Evolutionary conservation across 2,797 vertebrate genomes (phyloP).

Genomic region (Argya squamiceps): DNA sequence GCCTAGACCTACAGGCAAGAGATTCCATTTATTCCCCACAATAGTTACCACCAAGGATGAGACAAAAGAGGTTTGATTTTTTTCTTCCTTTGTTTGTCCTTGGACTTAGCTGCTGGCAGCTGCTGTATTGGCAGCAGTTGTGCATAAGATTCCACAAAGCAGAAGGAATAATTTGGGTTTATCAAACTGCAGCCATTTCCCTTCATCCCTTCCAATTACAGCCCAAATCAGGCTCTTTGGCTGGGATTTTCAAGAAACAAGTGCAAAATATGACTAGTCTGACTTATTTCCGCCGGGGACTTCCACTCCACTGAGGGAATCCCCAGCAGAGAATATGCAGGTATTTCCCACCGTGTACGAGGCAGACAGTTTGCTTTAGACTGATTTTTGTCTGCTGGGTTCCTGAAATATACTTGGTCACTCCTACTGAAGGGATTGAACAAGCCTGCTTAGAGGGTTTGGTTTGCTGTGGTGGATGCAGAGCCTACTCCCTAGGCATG

Average conservation of each 20-base stretch:
- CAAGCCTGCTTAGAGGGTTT: background rate
- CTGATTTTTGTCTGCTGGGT: background rate
- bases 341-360: background rate
- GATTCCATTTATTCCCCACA: background rate
- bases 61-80: background rate
- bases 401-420: background rate
- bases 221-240: background rate
- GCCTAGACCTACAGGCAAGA: background rate
- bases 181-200: background rate
- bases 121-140: background rate
- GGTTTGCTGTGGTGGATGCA: background rate
- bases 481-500: background rate
- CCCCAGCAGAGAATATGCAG: background rate
- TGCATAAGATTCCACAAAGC: background rate
- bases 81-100: background rate
- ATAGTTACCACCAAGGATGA: background rate
- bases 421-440: background rate
- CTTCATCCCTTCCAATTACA: background rate
- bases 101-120: background rate
- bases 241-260: background rate
- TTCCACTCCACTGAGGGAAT: constrained; percentile 28
- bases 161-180: background rate
- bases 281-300: background rate
- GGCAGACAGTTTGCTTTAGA: background rate
- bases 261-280: background rate